Evolutionary conservation across 1,140 invertebrate species (phyloP).

Genomic region (Leptoteleia sp.): DNA sequence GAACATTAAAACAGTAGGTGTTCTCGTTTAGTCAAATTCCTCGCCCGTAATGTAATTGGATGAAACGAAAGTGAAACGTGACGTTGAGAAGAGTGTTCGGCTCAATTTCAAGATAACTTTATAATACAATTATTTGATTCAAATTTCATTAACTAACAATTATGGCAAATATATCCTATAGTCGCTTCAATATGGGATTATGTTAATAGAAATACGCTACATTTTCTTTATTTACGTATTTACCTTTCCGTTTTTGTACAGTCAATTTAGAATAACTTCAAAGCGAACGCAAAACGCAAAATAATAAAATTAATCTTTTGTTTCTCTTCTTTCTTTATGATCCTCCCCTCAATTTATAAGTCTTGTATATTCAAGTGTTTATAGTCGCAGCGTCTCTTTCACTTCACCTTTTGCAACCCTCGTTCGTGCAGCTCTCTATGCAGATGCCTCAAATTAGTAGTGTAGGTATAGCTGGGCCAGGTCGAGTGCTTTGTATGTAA

Average conservation of each 20-base stretch:
- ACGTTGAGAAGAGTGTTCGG: no score
- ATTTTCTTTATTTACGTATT: no score
- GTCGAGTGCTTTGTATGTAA: slow-evolving; percentile 75
- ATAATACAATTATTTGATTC: slow-evolving; percentile 6
- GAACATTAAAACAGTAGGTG: no score
- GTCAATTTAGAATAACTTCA: slow-evolving; percentile 1
- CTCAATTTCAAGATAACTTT: slow-evolving; percentile 17
- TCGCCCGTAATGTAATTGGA: no score
- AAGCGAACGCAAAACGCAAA: slow-evolving; percentile 12
- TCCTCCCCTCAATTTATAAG: slow-evolving; percentile 40
- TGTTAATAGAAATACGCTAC: no score
- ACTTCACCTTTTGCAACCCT: slow-evolving; percentile 41
- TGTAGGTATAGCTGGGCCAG: slow-evolving; percentile 43
- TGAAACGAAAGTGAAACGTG: no score
- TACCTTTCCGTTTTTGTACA: no score
- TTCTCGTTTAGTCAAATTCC: no score
- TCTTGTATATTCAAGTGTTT: slow-evolving; percentile 35
- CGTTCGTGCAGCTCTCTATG: slow-evolving; percentile 46
- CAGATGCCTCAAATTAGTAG: slow-evolving; percentile 54
- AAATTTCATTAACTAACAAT: slow-evolving; percentile 15
- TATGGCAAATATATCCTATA: no score
- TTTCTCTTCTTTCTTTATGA: slow-evolving; percentile 23
- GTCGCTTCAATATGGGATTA: no score
- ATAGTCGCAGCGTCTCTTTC: slow-evolving; percentile 23
- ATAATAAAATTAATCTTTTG: slow-evolving; percentile 33